phyloP scores from a whole-genome alignment of 2,113 vertebrate genomes.

The Tupaia chinensis region DNA sequence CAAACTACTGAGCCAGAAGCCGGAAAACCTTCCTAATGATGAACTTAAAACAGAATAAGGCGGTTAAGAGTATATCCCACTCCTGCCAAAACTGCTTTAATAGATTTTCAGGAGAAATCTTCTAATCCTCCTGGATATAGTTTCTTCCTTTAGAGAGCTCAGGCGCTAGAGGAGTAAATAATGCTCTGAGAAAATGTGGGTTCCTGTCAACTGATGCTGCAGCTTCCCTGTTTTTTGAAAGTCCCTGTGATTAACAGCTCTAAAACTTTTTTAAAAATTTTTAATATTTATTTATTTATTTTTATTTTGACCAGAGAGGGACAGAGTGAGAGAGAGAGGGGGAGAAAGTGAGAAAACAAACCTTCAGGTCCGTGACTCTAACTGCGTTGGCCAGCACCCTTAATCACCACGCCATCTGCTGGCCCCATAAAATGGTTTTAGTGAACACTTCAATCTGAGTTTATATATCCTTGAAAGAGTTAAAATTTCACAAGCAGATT shows the following conservation, averaged over 20 bases:
- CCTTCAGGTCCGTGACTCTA: too few species aligned
- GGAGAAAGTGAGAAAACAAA: too few species aligned
- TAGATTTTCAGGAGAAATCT: conserved; percentile 28
- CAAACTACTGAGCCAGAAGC: not conserved
- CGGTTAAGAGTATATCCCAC: not conserved
- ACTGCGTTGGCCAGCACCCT: too few species aligned
- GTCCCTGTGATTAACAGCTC: conserved; percentile 46
- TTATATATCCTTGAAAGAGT: conserved; percentile 61
- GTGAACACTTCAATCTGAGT: conserved; percentile 53
- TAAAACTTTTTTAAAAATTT: too few species aligned
- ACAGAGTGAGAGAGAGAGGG: too few species aligned
- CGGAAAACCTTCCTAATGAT: not conserved
- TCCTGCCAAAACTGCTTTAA: conserved; percentile 37
- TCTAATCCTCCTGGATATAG: not conserved
- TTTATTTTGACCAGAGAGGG: too few species aligned
- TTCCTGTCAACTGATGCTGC: not conserved
- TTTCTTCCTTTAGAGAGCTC: conserved; percentile 39
- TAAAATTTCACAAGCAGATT: conserved; percentile 43
- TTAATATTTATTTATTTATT: too few species aligned
- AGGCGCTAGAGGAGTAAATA: conserved; percentile 50
- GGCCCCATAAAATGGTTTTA: conserved; percentile 36
- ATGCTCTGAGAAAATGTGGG: not conserved
- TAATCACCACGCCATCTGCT: too few species aligned
- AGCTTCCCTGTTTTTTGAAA: conserved; percentile 41
- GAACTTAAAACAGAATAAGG: not conserved